phyloP scores from a whole-genome alignment of 2,113 vertebrate species.

The Tragulus kanchil region DNA sequence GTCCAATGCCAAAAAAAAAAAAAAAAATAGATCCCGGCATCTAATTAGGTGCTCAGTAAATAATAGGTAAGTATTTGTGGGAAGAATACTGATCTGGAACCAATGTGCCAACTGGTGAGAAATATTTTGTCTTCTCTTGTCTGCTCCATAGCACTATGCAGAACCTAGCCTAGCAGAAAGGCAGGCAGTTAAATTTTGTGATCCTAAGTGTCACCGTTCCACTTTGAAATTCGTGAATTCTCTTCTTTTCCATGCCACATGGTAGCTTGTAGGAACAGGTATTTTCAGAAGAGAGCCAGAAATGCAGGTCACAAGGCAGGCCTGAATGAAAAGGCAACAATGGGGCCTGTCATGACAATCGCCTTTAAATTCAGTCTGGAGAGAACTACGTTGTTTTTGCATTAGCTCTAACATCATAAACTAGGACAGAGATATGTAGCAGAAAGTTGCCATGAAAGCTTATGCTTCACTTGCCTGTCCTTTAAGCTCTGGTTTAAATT shows the following conservation, averaged over 20 bases:
- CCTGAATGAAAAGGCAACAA: slow-evolving; percentile 46
- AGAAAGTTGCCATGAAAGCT: background rate
- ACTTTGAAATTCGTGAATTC: background rate
- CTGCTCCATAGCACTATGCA: background rate
- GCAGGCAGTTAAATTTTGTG: background rate
- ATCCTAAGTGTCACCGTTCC: background rate
- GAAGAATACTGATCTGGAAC: background rate
- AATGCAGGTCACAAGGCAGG: background rate
- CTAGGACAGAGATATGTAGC: background rate
- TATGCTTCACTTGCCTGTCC: slow-evolving; percentile 38
- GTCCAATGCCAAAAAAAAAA: background rate
- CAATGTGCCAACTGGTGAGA: background rate
- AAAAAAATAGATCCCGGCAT: background rate
- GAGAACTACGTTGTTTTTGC: background rate
- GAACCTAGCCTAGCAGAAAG: background rate
- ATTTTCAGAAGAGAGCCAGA: slow-evolving; percentile 31
- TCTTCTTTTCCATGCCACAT: background rate
- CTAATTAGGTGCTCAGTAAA: background rate
- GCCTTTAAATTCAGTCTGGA: slow-evolving; percentile 49
- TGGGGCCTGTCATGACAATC: slow-evolving; percentile 33
- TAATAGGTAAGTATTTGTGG: slow-evolving; percentile 10
- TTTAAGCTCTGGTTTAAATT: slow-evolving; percentile 74
- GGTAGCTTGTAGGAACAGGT: background rate
- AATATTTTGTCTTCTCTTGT: background rate
- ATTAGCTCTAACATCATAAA: background rate